Base-by-base conservation (phyloP, 2,888 invertebrate genomes). In the Mimas tiliae region DNA sequence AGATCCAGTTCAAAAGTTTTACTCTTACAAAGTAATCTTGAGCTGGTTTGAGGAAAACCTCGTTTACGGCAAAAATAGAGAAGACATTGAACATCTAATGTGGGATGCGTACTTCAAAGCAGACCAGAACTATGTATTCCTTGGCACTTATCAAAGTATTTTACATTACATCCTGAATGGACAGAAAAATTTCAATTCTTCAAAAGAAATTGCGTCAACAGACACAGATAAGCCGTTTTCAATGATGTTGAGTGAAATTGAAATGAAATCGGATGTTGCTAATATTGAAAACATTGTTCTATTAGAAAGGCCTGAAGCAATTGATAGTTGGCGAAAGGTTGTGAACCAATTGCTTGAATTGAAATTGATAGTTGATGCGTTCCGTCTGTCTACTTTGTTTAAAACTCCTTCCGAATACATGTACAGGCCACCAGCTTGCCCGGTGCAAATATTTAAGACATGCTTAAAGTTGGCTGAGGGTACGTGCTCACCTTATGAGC, bases 401-500 rank as follows among this genome's bases (percentile, higher is more conserved):
- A 89, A 85, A 70, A 78, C 82, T 0, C 95, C 95, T 47, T 82
- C 87, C 0, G 91, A 92, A 69, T 90, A 81, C 63, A 75, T 82
- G n/a, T 88, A 84, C 64, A 79, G 90, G 62, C 81, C 84, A 6
- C 87, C 89, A 0, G 85, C 86, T 6, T 92, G 91, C 66, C 93
- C 93, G 0, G 89, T 96, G 48, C 94, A 95, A 77, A 94, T 95
- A 51, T 79, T 96, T 58, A 92, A 95, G 80, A 90, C 96, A 1
- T 96, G 95, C 71, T 87, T 95, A 72, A 94, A 93, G 76, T 81
- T 96, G 65, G 96, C 96, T 0, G 96, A 96, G 81, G 95, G 95
- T 3, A 88, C 94, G 6, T 88, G 95, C 48, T 90, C 94, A 50
- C 96, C 96, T 0, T 94, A 95, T 75, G 94, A 96, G 68, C 83